These are phyloP conservation scores for Ammodramus savannarum DNA, from an alignment of 2,113 vertebrate genomes.

Conservation along the genomic window DNA sequence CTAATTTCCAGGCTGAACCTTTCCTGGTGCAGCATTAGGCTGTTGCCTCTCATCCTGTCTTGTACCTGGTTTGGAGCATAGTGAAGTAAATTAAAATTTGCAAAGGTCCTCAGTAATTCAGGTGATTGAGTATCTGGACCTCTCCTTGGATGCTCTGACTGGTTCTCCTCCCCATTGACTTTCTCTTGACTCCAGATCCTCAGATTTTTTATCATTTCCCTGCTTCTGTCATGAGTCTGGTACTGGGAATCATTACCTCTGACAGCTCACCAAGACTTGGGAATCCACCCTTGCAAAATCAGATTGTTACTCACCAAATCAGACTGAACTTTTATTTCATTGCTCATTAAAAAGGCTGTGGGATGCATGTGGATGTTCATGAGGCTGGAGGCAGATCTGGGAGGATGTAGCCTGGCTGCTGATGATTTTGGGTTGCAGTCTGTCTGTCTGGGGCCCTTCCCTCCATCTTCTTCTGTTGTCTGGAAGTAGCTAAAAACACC, in stretches of 20 bases:
- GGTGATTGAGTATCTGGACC: not conserved
- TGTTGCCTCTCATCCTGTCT: not conserved
- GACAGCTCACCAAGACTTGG: not conserved
- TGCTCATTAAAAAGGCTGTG: fast-evolving
- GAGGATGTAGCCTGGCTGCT: not conserved
- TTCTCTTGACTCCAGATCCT: not conserved
- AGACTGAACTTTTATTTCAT: not conserved
- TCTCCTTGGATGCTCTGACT: not conserved
- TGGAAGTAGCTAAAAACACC: not conserved
- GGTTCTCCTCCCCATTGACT: not conserved
- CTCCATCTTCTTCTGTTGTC: not conserved
- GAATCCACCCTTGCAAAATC: not conserved
- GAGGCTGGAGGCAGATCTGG: not conserved
- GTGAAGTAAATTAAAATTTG: not conserved
- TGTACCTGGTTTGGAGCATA: not conserved
- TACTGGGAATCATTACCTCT: not conserved
- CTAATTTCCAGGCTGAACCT: not conserved
- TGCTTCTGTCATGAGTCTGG: not conserved
- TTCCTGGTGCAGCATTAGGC: not conserved
- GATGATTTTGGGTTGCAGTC: not conserved
- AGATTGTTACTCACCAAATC: not conserved
- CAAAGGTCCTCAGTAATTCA: not conserved
- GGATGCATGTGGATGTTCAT: not conserved
- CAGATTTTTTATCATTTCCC: not conserved
- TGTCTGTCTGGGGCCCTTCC: not conserved